Evolutionary conservation across 2,113 vertebrate species (phyloP), one percentile per base, ranked within the genome.

Genomic region (Misgurnus mizolepis): DNA sequence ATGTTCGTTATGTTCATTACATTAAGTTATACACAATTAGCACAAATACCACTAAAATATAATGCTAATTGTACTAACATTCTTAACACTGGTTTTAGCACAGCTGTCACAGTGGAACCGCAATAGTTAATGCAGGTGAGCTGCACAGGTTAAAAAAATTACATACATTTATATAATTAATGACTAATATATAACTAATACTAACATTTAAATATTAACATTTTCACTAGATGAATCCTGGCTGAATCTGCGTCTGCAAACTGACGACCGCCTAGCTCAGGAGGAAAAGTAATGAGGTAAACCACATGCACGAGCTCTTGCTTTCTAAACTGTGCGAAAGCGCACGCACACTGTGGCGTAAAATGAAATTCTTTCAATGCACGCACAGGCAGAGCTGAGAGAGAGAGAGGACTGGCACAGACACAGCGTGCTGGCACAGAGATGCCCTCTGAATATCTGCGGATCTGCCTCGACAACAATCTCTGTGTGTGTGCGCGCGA

Each of bases 371-470:
- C 58, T 61, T 75, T 75, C 15, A 50, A 14, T 40, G 1, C 56
- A 7, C 6, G 41, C 40, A 17, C 60, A 12, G 27, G 60, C 22
- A 49, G 39, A 45, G 60, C 56, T 34, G 27, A 6, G 43, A 5
- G 72, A 22, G 22, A 22, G 22, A 4, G 45, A 62, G 22, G 56
- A 41, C 60, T 76, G 72, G 14, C 70, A 60, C 18, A 22, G 50
- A 2, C 45, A 11, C 47, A 9, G 45, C 47, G 15, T 49, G 1
- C 50, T 71, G 69, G 70, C 72, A 64, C 73, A 8, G 55, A 8
- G 5, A 10, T 50, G 71, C 41, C 71, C 71, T 47, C n/a, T 61
- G 71, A 15, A n/a, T 76, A 76, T 64, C 73, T 39, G 73, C 43
- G 18, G 43, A 62, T 74, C 71, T 74, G 71, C 71, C 73, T 34